Evolutionary conservation across 2,888 invertebrate species (phyloP).

Genomic region (Acheta domesticus): DNA sequence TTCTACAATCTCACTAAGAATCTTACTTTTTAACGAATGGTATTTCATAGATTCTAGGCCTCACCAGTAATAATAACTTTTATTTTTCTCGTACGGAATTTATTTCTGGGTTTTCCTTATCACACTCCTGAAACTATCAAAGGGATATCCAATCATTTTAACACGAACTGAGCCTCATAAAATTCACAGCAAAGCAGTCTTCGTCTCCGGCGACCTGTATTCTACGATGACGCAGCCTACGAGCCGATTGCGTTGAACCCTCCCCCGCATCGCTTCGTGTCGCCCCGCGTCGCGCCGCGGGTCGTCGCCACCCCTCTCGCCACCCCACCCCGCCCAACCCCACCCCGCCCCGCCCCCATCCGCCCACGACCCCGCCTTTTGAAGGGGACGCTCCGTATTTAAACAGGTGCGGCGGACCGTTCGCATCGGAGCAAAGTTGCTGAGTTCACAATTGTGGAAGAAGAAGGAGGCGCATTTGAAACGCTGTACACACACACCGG

Average conservation of each 20-base stretch:
- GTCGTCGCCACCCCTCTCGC: neutral
- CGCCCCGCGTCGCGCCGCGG: neutral
- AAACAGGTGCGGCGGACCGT: constrained; percentile 6
- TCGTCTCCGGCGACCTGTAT: too few species aligned
- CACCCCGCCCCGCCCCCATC: neutral
- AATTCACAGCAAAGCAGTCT: too few species aligned
- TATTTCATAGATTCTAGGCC: too few species aligned
- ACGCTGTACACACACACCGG: too few species aligned
- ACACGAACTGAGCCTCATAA: too few species aligned
- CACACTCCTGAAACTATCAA: too few species aligned
- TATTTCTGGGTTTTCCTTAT: too few species aligned
- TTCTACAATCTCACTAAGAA: too few species aligned
- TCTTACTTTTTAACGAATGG: too few species aligned
- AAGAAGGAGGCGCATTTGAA: neutral
- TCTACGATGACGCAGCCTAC: neutral
- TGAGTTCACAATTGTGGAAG: neutral
- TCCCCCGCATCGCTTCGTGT: neutral
- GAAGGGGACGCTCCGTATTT: neutral
- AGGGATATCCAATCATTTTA: too few species aligned
- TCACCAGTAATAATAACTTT: too few species aligned
- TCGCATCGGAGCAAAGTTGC: neutral
- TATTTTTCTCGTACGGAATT: too few species aligned
- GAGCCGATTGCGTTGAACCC: neutral
- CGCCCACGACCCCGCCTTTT: neutral
- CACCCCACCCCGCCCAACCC: neutral